Evolutionary conservation across 2,797 vertebrate species (phyloP).

Genomic region (Enteromius viviparus): DNA sequence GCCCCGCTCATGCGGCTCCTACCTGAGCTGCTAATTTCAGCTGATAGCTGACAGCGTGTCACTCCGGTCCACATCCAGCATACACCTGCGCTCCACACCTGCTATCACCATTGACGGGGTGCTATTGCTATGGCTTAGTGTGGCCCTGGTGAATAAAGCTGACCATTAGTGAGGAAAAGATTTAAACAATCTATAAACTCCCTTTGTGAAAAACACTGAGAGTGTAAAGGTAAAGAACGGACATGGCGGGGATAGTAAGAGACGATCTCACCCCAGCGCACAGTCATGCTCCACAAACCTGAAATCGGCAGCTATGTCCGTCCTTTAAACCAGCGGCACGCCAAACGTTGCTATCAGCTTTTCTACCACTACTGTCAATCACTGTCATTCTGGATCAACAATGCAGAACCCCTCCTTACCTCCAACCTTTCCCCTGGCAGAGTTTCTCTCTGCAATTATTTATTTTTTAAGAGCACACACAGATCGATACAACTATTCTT

Average conservation of each 20-base stretch:
- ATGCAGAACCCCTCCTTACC: slow-evolving; percentile 79
- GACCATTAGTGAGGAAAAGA: slow-evolving; percentile 33
- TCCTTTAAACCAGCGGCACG: slow-evolving; percentile 80
- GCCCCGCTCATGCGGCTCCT: slow-evolving; percentile 23
- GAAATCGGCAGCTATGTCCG: slow-evolving; percentile 78
- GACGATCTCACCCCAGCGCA: slow-evolving; percentile 50
- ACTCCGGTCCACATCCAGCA: slow-evolving; percentile 44
- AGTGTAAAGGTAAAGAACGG: slow-evolving; percentile 18
- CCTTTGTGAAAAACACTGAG: neutral
- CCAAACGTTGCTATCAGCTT: slow-evolving; percentile 86
- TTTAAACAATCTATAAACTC: slow-evolving; percentile 40
- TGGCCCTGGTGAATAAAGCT: slow-evolving; percentile 57
- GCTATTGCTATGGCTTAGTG: slow-evolving; percentile 49
- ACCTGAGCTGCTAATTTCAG: slow-evolving; percentile 59
- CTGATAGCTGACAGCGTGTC: slow-evolving; percentile 57
- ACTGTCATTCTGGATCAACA: slow-evolving; percentile 86
- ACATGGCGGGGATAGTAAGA: slow-evolving; percentile 12
- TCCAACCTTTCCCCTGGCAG: slow-evolving; percentile 64
- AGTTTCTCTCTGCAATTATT: slow-evolving; percentile 67
- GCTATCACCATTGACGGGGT: slow-evolving; percentile 48
- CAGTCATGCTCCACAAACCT: slow-evolving; percentile 81
- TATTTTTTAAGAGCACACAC: slow-evolving; percentile 75
- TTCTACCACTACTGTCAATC: slow-evolving; percentile 84
- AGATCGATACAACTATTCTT: slow-evolving; percentile 79
- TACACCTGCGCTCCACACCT: slow-evolving; percentile 50